Conservation (phyloP, 2,113 vertebrate genomes). For the Cheilinus undulatus region DNA sequence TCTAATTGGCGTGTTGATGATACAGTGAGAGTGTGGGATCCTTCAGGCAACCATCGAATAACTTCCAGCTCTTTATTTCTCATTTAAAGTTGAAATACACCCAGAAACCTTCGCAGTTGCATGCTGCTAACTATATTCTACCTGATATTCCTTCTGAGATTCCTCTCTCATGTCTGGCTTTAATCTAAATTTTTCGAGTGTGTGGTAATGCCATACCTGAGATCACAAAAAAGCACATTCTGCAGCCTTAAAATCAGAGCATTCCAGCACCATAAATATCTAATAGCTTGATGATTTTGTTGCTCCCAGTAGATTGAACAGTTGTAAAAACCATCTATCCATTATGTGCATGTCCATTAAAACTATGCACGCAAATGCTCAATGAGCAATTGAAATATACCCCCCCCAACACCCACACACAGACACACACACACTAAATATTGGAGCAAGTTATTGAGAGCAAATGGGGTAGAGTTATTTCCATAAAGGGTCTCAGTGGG, state of each 20-base stretch:
- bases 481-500: conserved; percentile 83
- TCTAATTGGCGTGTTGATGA: conserved; percentile 83
- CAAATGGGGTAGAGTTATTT: conserved; percentile 85
- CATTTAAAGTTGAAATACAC: conserved; percentile 81
- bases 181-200: conserved; percentile 60
- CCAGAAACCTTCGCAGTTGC: conserved; percentile 59
- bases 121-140: conserved; percentile 51
- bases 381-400: conserved; percentile 59
- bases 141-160: conserved; percentile 60
- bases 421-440: conserved; percentile 36
- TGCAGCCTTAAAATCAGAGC: conserved; percentile 56
- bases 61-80: conserved; percentile 79
- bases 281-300: conserved; percentile 76
- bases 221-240: conserved; percentile 41
- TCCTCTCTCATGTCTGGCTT: conserved; percentile 42
- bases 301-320: conserved; percentile 76
- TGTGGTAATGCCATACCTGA: conserved; percentile 47
- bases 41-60: conserved; percentile 73
- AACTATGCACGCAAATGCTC: conserved; percentile 62
- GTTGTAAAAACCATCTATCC: conserved; percentile 77
- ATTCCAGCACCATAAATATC: conserved; percentile 69
- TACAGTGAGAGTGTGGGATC: conserved; percentile 78
- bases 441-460: conserved; percentile 72
- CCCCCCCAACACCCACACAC: not conserved
- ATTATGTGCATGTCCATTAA: conserved; percentile 77